Base-by-base conservation (phyloP, 2,888 invertebrate species). In the Lomographa bimaculata region DNA sequence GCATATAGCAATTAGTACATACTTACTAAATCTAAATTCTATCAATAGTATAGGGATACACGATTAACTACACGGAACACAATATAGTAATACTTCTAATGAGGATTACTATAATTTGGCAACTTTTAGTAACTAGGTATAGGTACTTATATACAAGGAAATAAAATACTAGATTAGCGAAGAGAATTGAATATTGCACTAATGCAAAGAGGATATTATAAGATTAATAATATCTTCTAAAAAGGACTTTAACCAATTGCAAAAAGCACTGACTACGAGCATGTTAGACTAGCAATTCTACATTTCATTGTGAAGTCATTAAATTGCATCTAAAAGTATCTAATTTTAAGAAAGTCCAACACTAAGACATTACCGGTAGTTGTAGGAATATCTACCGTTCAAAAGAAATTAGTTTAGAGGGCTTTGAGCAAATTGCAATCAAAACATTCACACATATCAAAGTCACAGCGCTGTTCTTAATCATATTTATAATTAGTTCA, bases 401-500 rank as follows among this genome's bases (percentile, higher is more conserved):
- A 16, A 24, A 25, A 20, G 10, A 14, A 14, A 2, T 3, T 3
- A 14, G 4, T 14, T 14, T 14, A 14, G 36, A 61, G 60, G 71
- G 65, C 68, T 75, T 80, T 79, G 81, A 84, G 81, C 82, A 79
- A 70, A 66, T 68, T 65, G 9, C 64, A 54, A 67, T 64, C 67
- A 54, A 58, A 58, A 64, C 60, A 68, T 72, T 69, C 70, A 72
- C 63, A 72, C 71, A 64, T 62, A 58, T 60, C 59, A 64, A 65
- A 73, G 76, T 81, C 84, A 85, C 83, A 85, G 84, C 84, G 74
- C 82, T 62, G 71, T 70, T 72, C 69, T 71, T 80, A 73, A 59
- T 60, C 38, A 54, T 50, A 60, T 57, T 53, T 59, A 60, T 61
- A 62, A 59, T 60, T 64, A 62, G 38, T 38, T 3, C 4, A 14